Evolutionary conservation across 1,140 invertebrate species (phyloP).

Genomic region (Scaptomyza hsui): DNA sequence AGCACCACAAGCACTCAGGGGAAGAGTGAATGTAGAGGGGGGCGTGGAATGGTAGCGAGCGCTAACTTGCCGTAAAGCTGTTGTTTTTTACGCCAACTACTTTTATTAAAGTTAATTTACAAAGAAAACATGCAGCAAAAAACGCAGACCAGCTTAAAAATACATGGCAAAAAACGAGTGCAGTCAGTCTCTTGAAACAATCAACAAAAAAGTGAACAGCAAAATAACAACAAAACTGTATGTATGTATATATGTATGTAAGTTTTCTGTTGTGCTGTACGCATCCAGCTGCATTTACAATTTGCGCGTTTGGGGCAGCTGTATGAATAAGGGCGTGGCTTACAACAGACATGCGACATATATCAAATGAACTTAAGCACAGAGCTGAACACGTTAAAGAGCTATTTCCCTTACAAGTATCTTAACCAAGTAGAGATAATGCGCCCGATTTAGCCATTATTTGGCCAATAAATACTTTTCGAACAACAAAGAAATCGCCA

Average conservation of each 20-base stretch:
- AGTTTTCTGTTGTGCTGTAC: conserved; percentile 15
- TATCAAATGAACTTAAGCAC: conserved; percentile 10
- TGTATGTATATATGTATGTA: not conserved
- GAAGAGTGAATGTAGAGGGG: not conserved
- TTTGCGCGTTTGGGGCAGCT: conserved; percentile 49
- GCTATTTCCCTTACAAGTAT: too few relatives aligned
- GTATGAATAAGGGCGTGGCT: conserved; percentile 47
- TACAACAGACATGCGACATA: not conserved
- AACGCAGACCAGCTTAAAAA: conserved; percentile 59
- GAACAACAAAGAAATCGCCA: conserved; percentile 16
- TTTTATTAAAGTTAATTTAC: conserved; percentile 78
- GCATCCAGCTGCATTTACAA: conserved; percentile 39
- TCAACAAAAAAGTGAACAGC: conserved; percentile 32
- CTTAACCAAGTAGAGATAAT: not conserved
- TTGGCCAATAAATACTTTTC: conserved; percentile 56
- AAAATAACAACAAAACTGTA: conserved; percentile 17
- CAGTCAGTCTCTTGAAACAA: conserved; percentile 41
- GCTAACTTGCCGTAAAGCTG: conserved; percentile 7
- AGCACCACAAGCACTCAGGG: not conserved
- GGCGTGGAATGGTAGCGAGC: not conserved
- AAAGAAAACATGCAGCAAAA: conserved; percentile 61
- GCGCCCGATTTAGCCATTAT: conserved; percentile 39
- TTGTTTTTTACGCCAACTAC: conserved; percentile 55
- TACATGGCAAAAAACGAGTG: conserved; percentile 46
- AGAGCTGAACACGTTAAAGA: not conserved